Evolutionary conservation across 2,797 vertebrate species (phyloP).

Genomic region (Poeciliopsis presidionis): DNA sequence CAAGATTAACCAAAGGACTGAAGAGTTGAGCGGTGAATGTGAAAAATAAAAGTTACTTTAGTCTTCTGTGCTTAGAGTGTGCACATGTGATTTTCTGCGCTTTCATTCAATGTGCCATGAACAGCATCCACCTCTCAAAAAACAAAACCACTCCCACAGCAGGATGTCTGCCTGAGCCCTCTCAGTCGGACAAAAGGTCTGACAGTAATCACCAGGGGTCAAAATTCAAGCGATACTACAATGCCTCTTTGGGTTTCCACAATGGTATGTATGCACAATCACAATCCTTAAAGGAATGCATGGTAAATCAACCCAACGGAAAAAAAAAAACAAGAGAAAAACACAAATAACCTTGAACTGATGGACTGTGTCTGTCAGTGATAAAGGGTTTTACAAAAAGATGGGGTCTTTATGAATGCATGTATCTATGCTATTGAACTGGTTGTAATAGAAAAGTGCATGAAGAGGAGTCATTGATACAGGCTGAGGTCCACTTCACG

Average conservation of each 20-base stretch:
- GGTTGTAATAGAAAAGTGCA: conserved; percentile 63
- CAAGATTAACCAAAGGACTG: conserved; percentile 32
- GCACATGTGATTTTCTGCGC: conserved; percentile 31
- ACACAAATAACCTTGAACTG: conserved; percentile 71
- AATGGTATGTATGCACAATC: conserved; percentile 12
- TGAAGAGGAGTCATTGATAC: conserved; percentile 78
- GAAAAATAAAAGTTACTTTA: conserved; percentile 64
- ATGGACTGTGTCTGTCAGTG: conserved; percentile 66
- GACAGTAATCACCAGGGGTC: conserved; percentile 74
- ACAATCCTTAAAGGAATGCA: conserved; percentile 67
- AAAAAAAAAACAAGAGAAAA: not conserved
- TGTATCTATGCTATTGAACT: conserved; percentile 58
- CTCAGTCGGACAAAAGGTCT: conserved; percentile 67
- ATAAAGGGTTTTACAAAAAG: conserved; percentile 64
- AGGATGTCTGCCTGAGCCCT: conserved; percentile 51
- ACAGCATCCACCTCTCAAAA: conserved; percentile 43
- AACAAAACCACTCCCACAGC: conserved; percentile 52
- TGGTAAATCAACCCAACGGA: conserved; percentile 68
- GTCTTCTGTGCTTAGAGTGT: conserved; percentile 27
- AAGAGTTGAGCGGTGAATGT: conserved; percentile 35
- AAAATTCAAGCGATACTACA: conserved; percentile 69
- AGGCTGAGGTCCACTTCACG: conserved; percentile 69
- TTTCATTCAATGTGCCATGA: conserved; percentile 48
- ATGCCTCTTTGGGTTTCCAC: conserved; percentile 57
- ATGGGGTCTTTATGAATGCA: conserved; percentile 65